Percentiles rank a stretch among this genome's conserved stretches.
phyloP scores from a whole-genome alignment of 2,888 invertebrate genomes.

The Chloromyia formosa region DNA sequence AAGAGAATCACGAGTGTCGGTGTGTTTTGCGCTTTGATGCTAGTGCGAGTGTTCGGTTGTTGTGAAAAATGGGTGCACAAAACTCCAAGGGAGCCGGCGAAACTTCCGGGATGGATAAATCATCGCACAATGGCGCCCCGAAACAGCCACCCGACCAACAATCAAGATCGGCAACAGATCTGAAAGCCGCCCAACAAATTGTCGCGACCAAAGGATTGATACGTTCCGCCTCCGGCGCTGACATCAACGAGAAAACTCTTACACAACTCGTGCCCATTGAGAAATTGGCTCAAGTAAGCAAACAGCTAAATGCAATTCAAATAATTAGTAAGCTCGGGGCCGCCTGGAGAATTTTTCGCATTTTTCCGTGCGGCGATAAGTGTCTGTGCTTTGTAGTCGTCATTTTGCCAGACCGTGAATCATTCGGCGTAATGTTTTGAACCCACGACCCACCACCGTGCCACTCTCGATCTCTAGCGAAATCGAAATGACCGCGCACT shows the following conservation, averaged over 20 bases:
- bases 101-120: constrained; percentile 11
- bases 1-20: not conserved
- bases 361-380: not conserved
- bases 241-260: constrained; percentile 71
- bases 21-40: constrained; percentile 23
- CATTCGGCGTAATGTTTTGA: not conserved
- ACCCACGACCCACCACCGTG: too few relatives aligned
- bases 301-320: not conserved
- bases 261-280: constrained; percentile 77
- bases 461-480: too few relatives aligned
- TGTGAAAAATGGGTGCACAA: constrained; percentile 39
- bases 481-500: too few relatives aligned
- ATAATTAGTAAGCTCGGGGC: not conserved
- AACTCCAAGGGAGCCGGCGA: constrained; percentile 34
- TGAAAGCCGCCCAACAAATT: constrained; percentile 7
- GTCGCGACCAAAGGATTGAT: constrained; percentile 64
- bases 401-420: not conserved
- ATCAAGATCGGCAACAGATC: not conserved
- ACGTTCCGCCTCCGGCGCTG: constrained; percentile 73
- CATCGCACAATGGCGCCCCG: not conserved
- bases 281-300: constrained; percentile 75
- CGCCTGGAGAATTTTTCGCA: not conserved
- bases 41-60: not conserved
- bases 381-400: not conserved
- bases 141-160: constrained; percentile 23